phyloP scores from a whole-genome alignment of 2,888 invertebrate species.

The Cryptocephalus primarius region DNA sequence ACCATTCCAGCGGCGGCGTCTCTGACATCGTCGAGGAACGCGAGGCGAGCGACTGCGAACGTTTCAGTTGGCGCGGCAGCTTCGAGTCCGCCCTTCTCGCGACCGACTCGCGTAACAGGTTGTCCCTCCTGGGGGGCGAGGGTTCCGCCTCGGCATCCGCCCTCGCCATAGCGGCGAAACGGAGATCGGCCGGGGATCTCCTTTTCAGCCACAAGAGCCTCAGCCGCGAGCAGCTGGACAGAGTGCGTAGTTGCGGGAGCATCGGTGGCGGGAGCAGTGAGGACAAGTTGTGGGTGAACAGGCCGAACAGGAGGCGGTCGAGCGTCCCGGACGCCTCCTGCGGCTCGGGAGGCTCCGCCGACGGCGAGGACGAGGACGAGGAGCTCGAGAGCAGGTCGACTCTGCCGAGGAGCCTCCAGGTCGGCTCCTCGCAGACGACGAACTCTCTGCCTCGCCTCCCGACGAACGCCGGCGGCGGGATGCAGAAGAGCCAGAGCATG shows the following conservation, averaged over 20 bases:
- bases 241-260: conserved; percentile 71
- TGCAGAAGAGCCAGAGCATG: conserved; percentile 55
- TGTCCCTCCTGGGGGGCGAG: conserved; percentile 53
- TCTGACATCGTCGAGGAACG: conserved; percentile 50
- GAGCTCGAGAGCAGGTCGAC: conserved; percentile 42
- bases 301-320: conserved; percentile 38
- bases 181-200: conserved; percentile 74
- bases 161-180: conserved; percentile 59
- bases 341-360: conserved; percentile 40
- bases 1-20: conserved; percentile 41
- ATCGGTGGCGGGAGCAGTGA: conserved; percentile 61
- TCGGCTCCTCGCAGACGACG: conserved; percentile 46
- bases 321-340: conserved; percentile 47
- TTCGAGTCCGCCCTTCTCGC: conserved; percentile 85
- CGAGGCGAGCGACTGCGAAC: conserved; percentile 78
- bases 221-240: conserved; percentile 62
- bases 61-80: conserved; percentile 86
- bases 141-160: conserved; percentile 53
- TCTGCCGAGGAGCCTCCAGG: conserved; percentile 51
- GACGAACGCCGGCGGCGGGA: conserved; percentile 35
- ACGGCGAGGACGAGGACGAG: conserved; percentile 43
- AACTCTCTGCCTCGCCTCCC: conserved; percentile 72
- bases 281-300: conserved; percentile 34
- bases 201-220: conserved; percentile 69
- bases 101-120: conserved; percentile 72